Evolutionary conservation across 1,140 invertebrate genomes (phyloP).

Genomic region (Streblospio benedicti): DNA sequence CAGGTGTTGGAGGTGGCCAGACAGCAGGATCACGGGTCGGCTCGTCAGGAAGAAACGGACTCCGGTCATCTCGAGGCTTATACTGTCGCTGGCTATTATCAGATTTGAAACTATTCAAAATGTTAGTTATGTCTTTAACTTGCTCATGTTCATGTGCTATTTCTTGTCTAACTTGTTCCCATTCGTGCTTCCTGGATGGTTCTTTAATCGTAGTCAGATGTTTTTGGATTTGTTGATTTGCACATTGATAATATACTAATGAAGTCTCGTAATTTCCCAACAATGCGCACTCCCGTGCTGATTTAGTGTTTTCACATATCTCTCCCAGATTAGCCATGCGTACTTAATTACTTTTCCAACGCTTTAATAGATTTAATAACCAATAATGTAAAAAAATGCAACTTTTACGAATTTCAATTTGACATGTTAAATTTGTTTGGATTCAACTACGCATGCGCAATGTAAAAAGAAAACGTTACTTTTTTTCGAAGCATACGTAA

Average conservation of each 20-base stretch:
- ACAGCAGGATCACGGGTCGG: conserved; percentile 59
- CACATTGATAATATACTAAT: conserved; percentile 87
- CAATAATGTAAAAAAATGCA: too few relatives aligned
- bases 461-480: too few relatives aligned
- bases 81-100: conserved; percentile 34
- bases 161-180: conserved; percentile 85
- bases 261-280: conserved; percentile 93
- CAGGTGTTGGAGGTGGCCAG: conserved; percentile 79
- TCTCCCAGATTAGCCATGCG: too few relatives aligned
- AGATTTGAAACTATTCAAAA: conserved; percentile 57
- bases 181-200: conserved; percentile 70
- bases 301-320: conserved; percentile 53
- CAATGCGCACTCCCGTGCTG: conserved; percentile 86
- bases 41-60: conserved; percentile 47
- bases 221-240: conserved; percentile 78
- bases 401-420: too few relatives aligned
- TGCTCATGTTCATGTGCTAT: conserved; percentile 83
- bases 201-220: conserved; percentile 71
- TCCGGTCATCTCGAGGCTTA: conserved; percentile 19
- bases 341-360: too few relatives aligned
- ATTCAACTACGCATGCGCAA: too few relatives aligned
- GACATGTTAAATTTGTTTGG: too few relatives aligned
- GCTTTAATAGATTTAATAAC: too few relatives aligned
- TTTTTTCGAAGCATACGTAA: too few relatives aligned
- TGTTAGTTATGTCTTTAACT: conserved; percentile 70